Evolutionary conservation across 1,140 invertebrate species (phyloP).

Genomic region (Delia radicum): DNA sequence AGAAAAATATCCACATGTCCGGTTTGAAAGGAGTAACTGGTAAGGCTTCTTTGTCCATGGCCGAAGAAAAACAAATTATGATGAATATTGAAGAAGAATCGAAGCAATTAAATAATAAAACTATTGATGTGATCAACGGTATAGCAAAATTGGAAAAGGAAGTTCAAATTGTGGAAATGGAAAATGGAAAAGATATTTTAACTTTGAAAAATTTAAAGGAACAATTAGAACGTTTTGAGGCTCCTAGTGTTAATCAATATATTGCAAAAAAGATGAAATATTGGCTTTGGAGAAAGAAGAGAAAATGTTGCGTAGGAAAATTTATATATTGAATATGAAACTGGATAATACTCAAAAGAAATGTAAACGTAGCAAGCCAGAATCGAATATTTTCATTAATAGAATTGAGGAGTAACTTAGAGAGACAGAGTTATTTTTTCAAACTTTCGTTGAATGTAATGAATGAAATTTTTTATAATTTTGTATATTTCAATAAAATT

Average conservation of each 20-base stretch:
- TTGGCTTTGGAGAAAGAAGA: constrained; percentile 47
- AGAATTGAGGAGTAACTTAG: constrained; percentile 27
- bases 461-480: too few species aligned
- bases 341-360: constrained; percentile 41
- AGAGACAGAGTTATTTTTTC: too few species aligned
- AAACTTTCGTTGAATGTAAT: too few species aligned
- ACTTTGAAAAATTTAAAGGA: constrained; percentile 33
- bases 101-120: constrained; percentile 36
- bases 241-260: constrained; percentile 46
- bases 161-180: constrained; percentile 35
- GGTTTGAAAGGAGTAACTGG: constrained; percentile 55
- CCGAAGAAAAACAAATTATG: constrained; percentile 49
- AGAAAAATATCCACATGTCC: constrained; percentile 51
- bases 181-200: constrained; percentile 38
- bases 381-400: neutral
- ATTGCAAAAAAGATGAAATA: constrained; percentile 48
- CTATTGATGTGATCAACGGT: constrained; percentile 39
- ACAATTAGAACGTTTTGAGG: constrained; percentile 43
- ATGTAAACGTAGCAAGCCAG: neutral
- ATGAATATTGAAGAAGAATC: constrained; percentile 47
- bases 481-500: too few species aligned
- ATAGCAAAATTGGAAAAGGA: constrained; percentile 46
- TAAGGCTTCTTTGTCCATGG: constrained; percentile 46
- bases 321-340: constrained; percentile 50
- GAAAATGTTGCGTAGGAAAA: constrained; percentile 48